Percentiles rank a stretch among this genome's conserved stretches.
phyloP scores from a whole-genome alignment of 2,797 vertebrate genomes.

The Phrynocephalus vlangalii region DNA sequence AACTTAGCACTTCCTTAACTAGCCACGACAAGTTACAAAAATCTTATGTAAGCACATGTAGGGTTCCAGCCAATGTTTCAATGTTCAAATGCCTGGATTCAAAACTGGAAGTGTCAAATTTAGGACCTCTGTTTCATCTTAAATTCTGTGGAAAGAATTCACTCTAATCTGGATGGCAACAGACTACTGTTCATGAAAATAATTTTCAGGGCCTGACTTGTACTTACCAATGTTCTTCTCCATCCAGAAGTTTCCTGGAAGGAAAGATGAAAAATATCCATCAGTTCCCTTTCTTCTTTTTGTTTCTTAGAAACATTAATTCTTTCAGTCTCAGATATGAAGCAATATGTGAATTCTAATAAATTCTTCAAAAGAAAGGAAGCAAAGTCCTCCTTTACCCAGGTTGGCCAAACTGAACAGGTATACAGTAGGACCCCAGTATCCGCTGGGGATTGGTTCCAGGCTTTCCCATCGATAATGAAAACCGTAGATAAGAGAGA shows the following conservation, averaged over 20 bases:
- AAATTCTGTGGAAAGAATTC: background rate
- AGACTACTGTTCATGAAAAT: too few species aligned
- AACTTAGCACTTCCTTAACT: too few species aligned
- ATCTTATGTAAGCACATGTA: too few species aligned
- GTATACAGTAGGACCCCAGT: background rate
- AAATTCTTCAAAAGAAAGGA: background rate
- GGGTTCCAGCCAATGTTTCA: background rate
- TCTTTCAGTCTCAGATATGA: background rate
- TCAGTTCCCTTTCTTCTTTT: background rate
- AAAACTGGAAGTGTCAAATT: background rate
- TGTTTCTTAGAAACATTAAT: background rate
- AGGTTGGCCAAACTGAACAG: background rate
- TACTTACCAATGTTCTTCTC: conserved; percentile 69
- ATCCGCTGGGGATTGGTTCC: too few species aligned
- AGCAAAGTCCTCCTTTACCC: background rate
- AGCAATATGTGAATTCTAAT: background rate
- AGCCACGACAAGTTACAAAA: too few species aligned
- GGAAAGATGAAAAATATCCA: background rate
- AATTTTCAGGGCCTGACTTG: background rate
- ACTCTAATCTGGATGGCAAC: background rate
- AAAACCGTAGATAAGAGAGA: too few species aligned
- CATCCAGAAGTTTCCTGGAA: conserved; percentile 79
- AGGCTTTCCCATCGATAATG: too few species aligned
- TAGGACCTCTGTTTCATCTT: background rate
- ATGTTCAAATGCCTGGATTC: background rate